Evolutionary conservation across 1,140 invertebrate genomes (phyloP), one percentile per base, ranked within the genome.

Genomic region (Halesus radiatus): DNA sequence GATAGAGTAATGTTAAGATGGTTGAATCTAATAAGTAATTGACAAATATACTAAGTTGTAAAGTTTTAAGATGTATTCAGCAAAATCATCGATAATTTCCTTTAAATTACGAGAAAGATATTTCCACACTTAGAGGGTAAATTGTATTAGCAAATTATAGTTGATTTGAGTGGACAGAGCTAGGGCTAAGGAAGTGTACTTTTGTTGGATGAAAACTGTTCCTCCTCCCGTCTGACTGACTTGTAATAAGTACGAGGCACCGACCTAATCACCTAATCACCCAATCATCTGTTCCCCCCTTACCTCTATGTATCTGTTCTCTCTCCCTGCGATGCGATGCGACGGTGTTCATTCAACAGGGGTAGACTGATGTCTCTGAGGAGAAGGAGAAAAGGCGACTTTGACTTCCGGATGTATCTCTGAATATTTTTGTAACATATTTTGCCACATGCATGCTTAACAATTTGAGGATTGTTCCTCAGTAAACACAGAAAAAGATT

Each of bases 1-100:
- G 81, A 70, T 83, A 83, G 80, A 78, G 76, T 79, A 75, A 80
- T 62, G 58, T 75, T 73, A 80, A 74, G 76, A 76, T 54, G 81
- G 73, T 76, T 78, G 78, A 75, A 56, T 78, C 76, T 76, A 82
- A 60, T 72, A 72, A 72, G 68, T 72, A 50, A 52, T 45, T 72
- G 45, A 72, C 68, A 72, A 72, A 52, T 72, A 72, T 72, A 68
- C 45, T 78, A 78, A 78, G 66, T 56, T 70, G 54, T 78, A 75
- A 81, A 58, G 64, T 62, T 64, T 37, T 78, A 75, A 81, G 75
- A 77, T 56, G 72, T 81, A 83, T 78, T 78, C 78, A 77, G 68
- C 79, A 78, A 75, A 70, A 83, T 29, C 60, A 60, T 54, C 37
- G 37, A 45, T 45, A 45, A 45, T 45, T 45, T 45, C 37, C 37